Conservation (phyloP, 2,888 invertebrate species). For the Scaptomyza caliginosa region DNA sequence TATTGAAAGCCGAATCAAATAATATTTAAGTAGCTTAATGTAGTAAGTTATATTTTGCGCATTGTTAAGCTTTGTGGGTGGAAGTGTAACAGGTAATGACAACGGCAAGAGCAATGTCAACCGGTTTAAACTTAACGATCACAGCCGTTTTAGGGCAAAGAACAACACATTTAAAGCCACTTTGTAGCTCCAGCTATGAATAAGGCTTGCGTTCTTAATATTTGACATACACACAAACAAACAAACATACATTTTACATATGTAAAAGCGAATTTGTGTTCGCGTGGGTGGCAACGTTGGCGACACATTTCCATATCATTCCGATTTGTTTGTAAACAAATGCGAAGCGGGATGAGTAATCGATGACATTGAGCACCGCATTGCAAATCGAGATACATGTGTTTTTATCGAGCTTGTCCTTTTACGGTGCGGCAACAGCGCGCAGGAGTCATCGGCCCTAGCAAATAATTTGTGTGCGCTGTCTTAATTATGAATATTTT, state of each 20-base stretch:
- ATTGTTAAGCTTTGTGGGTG: constrained; percentile 48
- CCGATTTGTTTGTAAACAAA: constrained; percentile 75
- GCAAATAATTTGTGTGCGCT: background rate
- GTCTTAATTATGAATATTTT: constrained; percentile 18
- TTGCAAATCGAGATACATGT: constrained; percentile 20
- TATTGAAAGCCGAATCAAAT: constrained; percentile 12
- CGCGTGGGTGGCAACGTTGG: constrained; percentile 62
- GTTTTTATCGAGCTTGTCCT: constrained; percentile 31
- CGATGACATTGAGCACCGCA: constrained; percentile 38
- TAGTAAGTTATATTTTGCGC: constrained; percentile 21
- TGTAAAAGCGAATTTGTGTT: constrained; percentile 7
- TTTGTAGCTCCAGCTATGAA: constrained; percentile 39
- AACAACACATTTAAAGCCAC: constrained; percentile 39
- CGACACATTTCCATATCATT: constrained; percentile 41
- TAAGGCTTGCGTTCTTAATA: constrained; percentile 32
- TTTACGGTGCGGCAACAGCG: constrained; percentile 35
- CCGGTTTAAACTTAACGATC: constrained; percentile 56
- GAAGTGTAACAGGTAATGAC: constrained; percentile 47
- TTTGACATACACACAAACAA: background rate
- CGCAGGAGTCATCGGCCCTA: constrained; percentile 41
- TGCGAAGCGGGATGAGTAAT: constrained; percentile 61
- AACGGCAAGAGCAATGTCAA: constrained; percentile 44
- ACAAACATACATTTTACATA: background rate
- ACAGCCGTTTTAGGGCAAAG: constrained; percentile 63
- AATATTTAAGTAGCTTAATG: background rate